These are phyloP conservation scores for Zophobas morio DNA, from an alignment of 1,140 invertebrate genomes.

Conservation along the genomic window DNA sequence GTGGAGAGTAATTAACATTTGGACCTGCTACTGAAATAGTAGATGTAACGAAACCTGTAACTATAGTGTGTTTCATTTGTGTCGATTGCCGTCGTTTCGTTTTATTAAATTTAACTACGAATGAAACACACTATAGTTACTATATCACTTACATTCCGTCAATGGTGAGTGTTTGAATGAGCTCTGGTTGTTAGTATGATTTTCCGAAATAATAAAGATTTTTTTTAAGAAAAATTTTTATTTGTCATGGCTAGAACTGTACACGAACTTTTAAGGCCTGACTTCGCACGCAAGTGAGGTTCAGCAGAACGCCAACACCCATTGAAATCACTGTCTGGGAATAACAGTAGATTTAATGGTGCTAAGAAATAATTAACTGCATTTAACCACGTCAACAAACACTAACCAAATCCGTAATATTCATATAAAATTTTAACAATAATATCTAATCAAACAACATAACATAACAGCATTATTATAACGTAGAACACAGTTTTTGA, in stretches of 20 bases:
- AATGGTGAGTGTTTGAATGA: constrained; percentile 57
- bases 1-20: constrained; percentile 15
- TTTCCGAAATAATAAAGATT: constrained; percentile 14
- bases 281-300: constrained; percentile 50
- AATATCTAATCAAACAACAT: constrained; percentile 59
- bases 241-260: constrained; percentile 42
- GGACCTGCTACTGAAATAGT: constrained; percentile 37
- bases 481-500: constrained; percentile 53
- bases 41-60: constrained; percentile 56
- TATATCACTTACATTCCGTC: constrained; percentile 61
- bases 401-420: constrained; percentile 62
- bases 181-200: constrained; percentile 30
- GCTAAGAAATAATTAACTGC: constrained; percentile 43
- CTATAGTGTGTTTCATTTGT: constrained; percentile 48
- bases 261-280: constrained; percentile 44
- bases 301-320: neutral
- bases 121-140: constrained; percentile 16
- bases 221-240: constrained; percentile 41
- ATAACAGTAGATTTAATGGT: constrained; percentile 49
- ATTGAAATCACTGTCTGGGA: constrained; percentile 56
- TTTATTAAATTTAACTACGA: neutral
- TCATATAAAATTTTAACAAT: constrained; percentile 66
- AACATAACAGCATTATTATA: constrained; percentile 57
- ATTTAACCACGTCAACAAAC: constrained; percentile 51
- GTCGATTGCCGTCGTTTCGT: no score